A percentile compares a stretch with the other conserved stretches of the same genome.
These are phyloP conservation scores for Colius striatus DNA, from an alignment of 2,113 vertebrate species.

Conservation along the genomic window DNA sequence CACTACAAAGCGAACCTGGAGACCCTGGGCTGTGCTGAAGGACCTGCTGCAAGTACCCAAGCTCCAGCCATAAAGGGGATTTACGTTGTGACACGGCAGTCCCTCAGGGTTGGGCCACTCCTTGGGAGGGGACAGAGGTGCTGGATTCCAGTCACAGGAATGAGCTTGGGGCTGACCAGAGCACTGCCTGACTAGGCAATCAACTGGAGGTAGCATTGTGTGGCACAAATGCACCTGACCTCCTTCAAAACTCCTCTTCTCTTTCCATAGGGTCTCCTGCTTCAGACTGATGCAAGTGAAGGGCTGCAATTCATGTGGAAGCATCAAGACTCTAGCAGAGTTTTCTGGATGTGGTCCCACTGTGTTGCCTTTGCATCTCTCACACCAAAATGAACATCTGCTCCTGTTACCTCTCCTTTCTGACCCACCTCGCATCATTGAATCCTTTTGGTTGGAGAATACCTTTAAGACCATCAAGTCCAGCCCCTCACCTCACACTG, in stretches of 20 bases:
- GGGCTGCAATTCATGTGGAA: background rate
- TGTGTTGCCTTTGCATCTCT: background rate
- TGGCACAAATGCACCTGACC: background rate
- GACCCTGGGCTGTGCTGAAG: background rate
- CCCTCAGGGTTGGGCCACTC: background rate
- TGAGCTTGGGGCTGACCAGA: background rate
- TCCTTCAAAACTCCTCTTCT: background rate
- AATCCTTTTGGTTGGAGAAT: too few relatives aligned
- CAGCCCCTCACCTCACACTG: too few relatives aligned
- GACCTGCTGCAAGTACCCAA: background rate
- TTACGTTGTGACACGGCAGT: fast-evolving
- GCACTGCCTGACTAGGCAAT: background rate
- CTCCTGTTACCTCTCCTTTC: background rate
- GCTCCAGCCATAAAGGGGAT: background rate
- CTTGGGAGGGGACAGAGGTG: background rate
- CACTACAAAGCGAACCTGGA: background rate
- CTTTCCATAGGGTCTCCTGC: background rate
- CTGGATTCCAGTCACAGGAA: background rate
- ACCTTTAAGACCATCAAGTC: too few relatives aligned
- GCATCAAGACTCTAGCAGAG: background rate
- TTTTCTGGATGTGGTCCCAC: background rate
- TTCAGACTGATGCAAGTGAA: background rate
- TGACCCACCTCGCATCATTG: fast-evolving
- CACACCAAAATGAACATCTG: background rate
- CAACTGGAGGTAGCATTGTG: background rate